Conservation (phyloP, 1,140 invertebrate genomes). For the Palaemon carinicauda region DNA sequence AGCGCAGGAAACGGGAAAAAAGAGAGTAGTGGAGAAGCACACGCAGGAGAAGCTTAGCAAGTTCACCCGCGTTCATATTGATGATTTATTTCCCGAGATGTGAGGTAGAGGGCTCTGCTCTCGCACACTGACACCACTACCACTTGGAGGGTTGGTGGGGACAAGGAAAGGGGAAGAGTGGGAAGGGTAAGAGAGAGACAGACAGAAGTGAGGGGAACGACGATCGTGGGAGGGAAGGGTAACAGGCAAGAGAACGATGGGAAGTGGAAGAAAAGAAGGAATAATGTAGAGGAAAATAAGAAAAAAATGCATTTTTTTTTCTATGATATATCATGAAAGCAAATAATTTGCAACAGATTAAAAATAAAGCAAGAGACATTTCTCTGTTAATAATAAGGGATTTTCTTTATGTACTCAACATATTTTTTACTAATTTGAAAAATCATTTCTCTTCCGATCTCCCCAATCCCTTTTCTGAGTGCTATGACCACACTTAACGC, state of each 20-base stretch:
- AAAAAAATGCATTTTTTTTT: background rate
- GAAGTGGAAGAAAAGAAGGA: background rate
- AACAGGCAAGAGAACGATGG: background rate
- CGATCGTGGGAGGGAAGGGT: background rate
- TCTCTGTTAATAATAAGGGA: no score
- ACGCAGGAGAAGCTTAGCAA: background rate
- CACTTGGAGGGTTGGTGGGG: background rate
- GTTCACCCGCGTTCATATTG: slow-evolving; percentile 48
- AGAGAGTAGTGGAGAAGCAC: background rate
- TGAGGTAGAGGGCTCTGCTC: slow-evolving; percentile 50
- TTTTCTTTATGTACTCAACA: no score
- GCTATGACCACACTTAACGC: no score
- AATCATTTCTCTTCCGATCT: no score
- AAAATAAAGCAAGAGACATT: no score
- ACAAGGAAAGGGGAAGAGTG: slow-evolving; percentile 5
- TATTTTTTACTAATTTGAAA: no score
- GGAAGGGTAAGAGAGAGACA: background rate
- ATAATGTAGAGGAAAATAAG: background rate
- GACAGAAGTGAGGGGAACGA: background rate
- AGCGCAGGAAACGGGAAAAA: background rate
- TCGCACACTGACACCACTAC: background rate
- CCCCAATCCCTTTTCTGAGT: no score
- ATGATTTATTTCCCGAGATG: slow-evolving; percentile 49
- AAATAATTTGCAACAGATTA: no score
- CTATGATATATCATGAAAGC: background rate